Percentiles rank a stretch among this genome's conserved stretches.
phyloP scores from a whole-genome alignment of 2,797 vertebrate genomes.

The Podarcis lilfordi region DNA sequence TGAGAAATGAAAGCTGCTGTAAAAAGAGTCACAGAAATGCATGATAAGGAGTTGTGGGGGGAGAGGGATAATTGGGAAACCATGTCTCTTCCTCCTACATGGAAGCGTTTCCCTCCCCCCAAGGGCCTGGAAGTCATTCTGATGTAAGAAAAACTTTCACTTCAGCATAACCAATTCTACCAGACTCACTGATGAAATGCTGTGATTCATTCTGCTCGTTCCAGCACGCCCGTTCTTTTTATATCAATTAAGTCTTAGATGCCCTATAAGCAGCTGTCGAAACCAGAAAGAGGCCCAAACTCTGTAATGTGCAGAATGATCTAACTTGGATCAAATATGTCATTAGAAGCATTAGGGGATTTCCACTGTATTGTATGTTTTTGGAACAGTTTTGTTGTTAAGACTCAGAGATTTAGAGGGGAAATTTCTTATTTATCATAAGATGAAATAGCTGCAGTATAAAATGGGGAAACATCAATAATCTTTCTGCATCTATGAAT shows the following conservation, averaged over 20 bases:
- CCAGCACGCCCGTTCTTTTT: constrained; percentile 10
- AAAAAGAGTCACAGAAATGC: background rate
- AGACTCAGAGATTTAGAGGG: background rate
- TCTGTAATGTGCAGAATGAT: background rate
- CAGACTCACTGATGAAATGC: constrained; percentile 14
- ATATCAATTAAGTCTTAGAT: constrained; percentile 15
- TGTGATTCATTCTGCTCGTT: constrained; percentile 34
- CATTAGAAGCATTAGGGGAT: constrained; percentile 9
- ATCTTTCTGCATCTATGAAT: background rate
- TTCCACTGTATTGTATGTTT: background rate
- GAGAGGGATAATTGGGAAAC: background rate
- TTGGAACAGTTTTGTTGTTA: background rate
- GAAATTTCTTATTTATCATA: background rate
- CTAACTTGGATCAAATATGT: constrained; percentile 24
- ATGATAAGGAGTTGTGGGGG: background rate
- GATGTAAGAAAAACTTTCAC: constrained; percentile 15
- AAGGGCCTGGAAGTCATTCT: constrained; percentile 20
- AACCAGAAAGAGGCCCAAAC: constrained; percentile 19
- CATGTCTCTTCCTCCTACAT: background rate
- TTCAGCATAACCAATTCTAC: constrained; percentile 5
- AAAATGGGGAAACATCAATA: background rate
- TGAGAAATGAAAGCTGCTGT: background rate
- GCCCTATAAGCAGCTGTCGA: constrained; percentile 7
- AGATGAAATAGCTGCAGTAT: background rate
- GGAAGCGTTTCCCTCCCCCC: background rate